Percentiles rank a stretch among this genome's conserved stretches.
Conservation (phyloP, 1,140 invertebrate genomes). For the Brachionus sp. region DNA sequence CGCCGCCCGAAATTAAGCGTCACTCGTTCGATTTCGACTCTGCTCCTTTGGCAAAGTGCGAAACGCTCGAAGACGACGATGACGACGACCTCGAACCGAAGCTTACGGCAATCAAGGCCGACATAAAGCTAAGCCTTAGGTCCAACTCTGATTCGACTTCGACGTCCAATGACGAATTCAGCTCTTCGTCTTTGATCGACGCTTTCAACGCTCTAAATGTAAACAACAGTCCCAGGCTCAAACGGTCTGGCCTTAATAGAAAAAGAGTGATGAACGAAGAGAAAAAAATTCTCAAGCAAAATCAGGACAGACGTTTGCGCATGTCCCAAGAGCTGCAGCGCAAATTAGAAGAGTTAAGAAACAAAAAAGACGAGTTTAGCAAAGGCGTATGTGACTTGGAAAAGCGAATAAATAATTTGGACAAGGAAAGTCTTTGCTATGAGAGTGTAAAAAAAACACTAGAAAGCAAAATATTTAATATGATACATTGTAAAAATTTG, state of each 20-base stretch:
- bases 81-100: background rate
- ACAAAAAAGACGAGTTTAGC: background rate
- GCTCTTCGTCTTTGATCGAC: conserved; percentile 13
- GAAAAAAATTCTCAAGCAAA: background rate
- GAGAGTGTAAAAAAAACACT: background rate
- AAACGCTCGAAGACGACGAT: background rate
- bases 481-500: conserved; percentile 6
- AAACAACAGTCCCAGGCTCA: background rate
- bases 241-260: background rate
- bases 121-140: background rate
- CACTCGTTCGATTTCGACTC: background rate
- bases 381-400: background rate
- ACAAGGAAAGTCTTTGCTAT: background rate
- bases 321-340: background rate
- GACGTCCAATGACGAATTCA: background rate
- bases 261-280: conserved; percentile 9
- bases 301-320: background rate
- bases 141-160: background rate
- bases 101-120: background rate
- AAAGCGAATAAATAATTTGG: background rate
- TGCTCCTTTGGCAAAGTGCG: background rate
- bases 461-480: background rate
- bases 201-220: conserved; percentile 20
- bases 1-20: background rate
- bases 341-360: background rate